These are phyloP conservation scores for Jordanella pulchra DNA, from an alignment of 2,797 vertebrate species.

Conservation along the genomic window DNA sequence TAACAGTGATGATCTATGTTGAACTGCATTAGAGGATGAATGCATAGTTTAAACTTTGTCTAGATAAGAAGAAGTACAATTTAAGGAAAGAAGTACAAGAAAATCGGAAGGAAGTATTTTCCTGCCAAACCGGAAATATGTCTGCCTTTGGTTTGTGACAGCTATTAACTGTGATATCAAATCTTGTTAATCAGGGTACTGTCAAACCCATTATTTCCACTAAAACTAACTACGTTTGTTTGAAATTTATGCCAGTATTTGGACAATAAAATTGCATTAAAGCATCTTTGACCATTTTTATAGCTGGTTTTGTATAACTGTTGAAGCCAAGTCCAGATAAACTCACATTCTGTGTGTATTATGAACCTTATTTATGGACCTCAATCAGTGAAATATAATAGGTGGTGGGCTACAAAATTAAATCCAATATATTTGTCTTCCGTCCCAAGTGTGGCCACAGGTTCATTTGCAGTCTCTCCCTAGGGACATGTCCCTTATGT, in stretches of 20 bases:
- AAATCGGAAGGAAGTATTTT: neutral
- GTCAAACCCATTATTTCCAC: too few relatives aligned
- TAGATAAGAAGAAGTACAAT: neutral
- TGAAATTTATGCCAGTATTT: neutral
- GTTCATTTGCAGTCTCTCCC: constrained; percentile 56
- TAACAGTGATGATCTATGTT: neutral
- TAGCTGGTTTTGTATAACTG: neutral
- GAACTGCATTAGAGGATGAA: neutral
- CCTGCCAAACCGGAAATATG: neutral
- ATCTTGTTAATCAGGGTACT: too few relatives aligned
- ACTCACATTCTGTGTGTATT: neutral
- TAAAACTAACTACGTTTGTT: neutral
- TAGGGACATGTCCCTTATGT: constrained; percentile 55
- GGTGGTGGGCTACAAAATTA: constrained; percentile 7
- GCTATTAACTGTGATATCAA: too few relatives aligned
- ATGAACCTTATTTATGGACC: neutral
- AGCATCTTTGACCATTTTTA: neutral
- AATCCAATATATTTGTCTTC: constrained; percentile 10
- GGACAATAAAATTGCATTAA: neutral
- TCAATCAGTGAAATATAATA: constrained; percentile 33
- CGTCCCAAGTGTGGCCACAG: constrained; percentile 58
- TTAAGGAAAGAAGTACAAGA: neutral
- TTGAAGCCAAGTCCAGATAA: neutral
- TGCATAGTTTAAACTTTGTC: neutral
- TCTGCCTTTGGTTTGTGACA: too few relatives aligned